Evolutionary conservation across 64 coral and sea anemone genomes (phyloP), one percentile per base, ranked within the genome.

Genomic region (Pocillopora verrucosa): DNA sequence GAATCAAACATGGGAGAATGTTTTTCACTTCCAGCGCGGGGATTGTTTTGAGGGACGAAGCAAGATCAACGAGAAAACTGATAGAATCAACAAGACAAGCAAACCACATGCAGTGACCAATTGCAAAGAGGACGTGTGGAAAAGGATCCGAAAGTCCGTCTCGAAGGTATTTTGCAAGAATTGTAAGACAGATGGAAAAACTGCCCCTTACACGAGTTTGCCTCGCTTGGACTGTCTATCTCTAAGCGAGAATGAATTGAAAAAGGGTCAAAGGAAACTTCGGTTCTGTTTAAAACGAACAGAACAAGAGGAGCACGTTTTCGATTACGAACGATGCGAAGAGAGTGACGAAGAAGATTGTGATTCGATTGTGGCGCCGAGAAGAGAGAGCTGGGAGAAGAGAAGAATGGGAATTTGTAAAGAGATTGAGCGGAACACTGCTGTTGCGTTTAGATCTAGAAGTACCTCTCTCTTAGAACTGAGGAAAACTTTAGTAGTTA

Each of bases 391-490:
- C 38, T 85, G 24, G n/a, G 41, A 65, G 20, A 72, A 22, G 57
- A 85, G 82, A 85, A 57, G 82, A 25, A 85, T 85, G 82, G 82
- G 63, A 2, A 85, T 85, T 72, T 85, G 65, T 72, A 85, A 57
- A 72, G 82, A 85, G 65, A 57, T 85, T 41, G 82, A 85, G 65
- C 45, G 41, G 14, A 38, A 45, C 30, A 85, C 17, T 15, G 34
- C 45, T 16, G 82, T 70, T 20, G 67, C 20, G 19, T 70, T 20
- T n/a, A 70, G 82, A 72, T 20, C 56, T 51, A 85, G 36, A 14
- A 72, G 51, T 4, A 72, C 38, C 4, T 85, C 82, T 30, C 65
- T 85, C 10, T 72, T 85, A 16, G 82, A 85, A 30, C 63, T 72
- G 1, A 56, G 82, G 56, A 85, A 85, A 36, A 85, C 82, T 11